Base-by-base conservation (phyloP, 2,797 vertebrate species). In the Halcyon badia region DNA sequence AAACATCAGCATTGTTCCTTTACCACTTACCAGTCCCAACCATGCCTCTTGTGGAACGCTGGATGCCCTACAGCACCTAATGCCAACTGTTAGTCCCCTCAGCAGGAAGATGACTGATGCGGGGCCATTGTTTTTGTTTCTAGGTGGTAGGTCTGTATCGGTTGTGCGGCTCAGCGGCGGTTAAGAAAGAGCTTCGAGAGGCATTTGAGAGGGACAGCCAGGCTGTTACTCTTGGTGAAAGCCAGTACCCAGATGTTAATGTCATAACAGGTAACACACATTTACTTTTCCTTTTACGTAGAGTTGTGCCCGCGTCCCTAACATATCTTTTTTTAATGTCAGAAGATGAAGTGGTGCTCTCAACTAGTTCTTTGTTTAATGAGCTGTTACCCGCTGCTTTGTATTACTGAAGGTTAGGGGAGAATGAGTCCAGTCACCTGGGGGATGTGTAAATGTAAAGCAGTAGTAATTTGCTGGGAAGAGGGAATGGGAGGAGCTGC, bases 131-230 rank as follows among this genome's bases (percentile, higher is more conserved):
- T 93, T 70, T 97, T 82, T 97, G 65, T 84, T 97, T 92, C 82
- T 80, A 99, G 99, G 99, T 99, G 94, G 99, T 99, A 87, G 99
- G 99, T 46, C 98, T 99, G 26, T 99, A 99, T 95, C 99, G 99
- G 48, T 97, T 99, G 44, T 99, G 99, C 70, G 99, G 99, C 51
- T 99, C 99, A 0, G 99, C 99, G 3, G 99, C 99, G 0, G 99
- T 99, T 71, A 99, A 99, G 98, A 99, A 99, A 90, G 99, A 99
- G 96, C 99, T 99, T 10, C 99, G 99, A 3, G 99, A 99, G 95
- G 99, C 99, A 1, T 99, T 99, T 72, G 99, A 99, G 98, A 99
- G 98, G 85, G 98, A 99, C 98, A 99, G 99, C 97, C 98, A 98
- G 56, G 97, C 97, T 10, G 98, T 99, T 49, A 98, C 98, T 76